Evolutionary conservation across 2,888 invertebrate species (phyloP).

Genomic region (Neoaliturus tenellus): DNA sequence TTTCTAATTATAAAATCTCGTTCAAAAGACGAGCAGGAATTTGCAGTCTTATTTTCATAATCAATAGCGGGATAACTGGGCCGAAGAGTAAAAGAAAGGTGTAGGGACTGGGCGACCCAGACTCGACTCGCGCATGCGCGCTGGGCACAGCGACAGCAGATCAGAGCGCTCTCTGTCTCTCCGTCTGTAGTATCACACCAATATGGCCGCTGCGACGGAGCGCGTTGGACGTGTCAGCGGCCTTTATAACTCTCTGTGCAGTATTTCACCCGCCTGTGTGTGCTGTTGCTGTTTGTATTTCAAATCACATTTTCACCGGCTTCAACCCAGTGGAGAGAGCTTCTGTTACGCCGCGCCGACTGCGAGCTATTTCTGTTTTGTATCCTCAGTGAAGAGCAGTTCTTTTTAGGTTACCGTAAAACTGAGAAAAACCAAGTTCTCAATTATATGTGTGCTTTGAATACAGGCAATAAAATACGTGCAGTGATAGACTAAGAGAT

Average conservation of each 20-base stretch:
- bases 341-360: neutral
- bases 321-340: neutral
- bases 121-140: slow-evolving; percentile 22
- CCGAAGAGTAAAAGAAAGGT: slow-evolving; percentile 44
- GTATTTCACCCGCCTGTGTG: neutral
- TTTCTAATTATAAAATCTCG: neutral
- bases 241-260: neutral
- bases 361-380: neutral
- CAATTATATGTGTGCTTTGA: no score
- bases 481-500: neutral
- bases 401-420: neutral
- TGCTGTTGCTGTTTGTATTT: neutral
- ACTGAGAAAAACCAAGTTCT: neutral
- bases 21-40: slow-evolving; percentile 29
- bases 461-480: neutral
- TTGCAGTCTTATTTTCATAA: slow-evolving; percentile 39
- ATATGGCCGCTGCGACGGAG: slow-evolving; percentile 1
- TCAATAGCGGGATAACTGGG: slow-evolving; percentile 40
- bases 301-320: neutral
- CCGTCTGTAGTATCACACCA: neutral
- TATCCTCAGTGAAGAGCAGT: neutral
- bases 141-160: neutral
- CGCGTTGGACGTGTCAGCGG: neutral
- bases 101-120: slow-evolving; percentile 23
- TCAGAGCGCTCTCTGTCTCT: neutral